Percentiles rank a stretch among this genome's conserved stretches.
Conservation (phyloP, 2,797 vertebrate genomes). For the Erithacus rubecula region DNA sequence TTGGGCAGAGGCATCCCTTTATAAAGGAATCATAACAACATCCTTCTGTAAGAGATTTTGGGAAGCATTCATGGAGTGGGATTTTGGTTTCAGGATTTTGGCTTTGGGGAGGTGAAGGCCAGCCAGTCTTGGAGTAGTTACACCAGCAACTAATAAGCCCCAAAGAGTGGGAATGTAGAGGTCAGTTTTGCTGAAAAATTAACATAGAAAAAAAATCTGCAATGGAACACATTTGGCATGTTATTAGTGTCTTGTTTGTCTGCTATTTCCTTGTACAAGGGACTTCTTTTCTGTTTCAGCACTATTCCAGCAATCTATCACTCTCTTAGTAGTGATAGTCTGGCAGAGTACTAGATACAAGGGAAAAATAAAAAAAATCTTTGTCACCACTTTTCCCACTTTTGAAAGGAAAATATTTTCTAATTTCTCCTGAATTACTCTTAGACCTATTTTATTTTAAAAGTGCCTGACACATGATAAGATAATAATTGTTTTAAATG, state of each 20-base stretch:
- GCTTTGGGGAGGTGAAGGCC: not conserved
- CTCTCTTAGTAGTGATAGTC: not conserved
- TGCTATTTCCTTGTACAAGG: not conserved
- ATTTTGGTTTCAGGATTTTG: not conserved
- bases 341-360: not conserved
- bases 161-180: not conserved
- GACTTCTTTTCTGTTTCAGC: not conserved
- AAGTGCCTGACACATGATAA: not conserved
- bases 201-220: not conserved
- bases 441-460: not conserved
- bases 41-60: not conserved
- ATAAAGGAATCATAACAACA: too few relatives aligned
- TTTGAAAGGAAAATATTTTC: not conserved
- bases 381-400: not conserved
- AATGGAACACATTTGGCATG: not conserved
- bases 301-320: not conserved
- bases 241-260: not conserved
- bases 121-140: not conserved
- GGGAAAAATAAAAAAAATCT: not conserved
- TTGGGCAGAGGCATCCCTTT: rapidly evolving
- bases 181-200: not conserved
- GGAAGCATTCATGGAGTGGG: not conserved
- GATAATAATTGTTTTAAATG: not conserved
- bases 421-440: not conserved
- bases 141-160: not conserved